These are phyloP conservation scores for Tauraco hartlaubi DNA, from an alignment of 2,797 vertebrate species.

Conservation along the genomic window DNA sequence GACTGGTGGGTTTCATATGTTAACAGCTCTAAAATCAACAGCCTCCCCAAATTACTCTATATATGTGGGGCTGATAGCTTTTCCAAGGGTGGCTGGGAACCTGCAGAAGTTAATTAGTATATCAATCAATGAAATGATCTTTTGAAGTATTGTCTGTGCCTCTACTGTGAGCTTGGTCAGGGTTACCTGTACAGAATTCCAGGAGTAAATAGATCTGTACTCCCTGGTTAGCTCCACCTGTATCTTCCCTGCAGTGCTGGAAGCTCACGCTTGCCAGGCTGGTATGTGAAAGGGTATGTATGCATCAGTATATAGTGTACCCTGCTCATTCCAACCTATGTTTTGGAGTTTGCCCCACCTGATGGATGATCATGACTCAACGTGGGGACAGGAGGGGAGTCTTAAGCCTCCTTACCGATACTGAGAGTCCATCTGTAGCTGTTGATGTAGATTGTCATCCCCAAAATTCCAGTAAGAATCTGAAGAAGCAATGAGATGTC, in stretches of 20 bases:
- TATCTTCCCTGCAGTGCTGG: background rate
- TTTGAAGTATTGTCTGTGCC: background rate
- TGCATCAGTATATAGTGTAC: background rate
- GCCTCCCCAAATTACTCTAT: background rate
- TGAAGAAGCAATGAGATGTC: background rate
- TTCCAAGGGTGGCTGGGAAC: background rate
- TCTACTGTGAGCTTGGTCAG: background rate
- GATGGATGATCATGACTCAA: background rate
- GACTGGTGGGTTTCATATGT: background rate
- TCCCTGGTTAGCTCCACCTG: background rate
- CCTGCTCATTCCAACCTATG: background rate
- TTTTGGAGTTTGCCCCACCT: background rate
- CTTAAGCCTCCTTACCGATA: background rate
- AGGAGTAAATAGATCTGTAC: background rate
- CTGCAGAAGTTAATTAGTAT: background rate
- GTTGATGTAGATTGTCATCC: background rate
- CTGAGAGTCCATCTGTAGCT: background rate
- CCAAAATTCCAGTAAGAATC: background rate
- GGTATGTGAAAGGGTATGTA: background rate
- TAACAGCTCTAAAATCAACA: background rate
- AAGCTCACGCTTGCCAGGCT: background rate
- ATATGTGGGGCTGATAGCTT: background rate
- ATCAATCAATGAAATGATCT: background rate
- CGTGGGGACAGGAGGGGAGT: background rate
- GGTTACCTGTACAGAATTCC: background rate